phyloP scores from a whole-genome alignment of 2,888 invertebrate species.

The Pherbina coryleti region DNA sequence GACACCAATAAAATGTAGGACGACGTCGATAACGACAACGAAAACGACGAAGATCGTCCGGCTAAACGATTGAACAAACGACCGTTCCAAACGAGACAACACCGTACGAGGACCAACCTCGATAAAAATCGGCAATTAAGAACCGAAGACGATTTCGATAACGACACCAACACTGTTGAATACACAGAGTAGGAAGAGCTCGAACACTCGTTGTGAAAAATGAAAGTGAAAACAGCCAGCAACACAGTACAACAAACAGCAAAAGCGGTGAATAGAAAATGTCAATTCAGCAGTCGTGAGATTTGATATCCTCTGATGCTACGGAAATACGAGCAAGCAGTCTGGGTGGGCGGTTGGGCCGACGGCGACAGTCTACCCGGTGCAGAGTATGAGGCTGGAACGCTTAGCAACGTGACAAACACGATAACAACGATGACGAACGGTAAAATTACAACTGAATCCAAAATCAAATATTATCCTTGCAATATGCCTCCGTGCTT shows the following conservation, averaged over 20 bases:
- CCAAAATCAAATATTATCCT: constrained; percentile 70
- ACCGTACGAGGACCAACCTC: constrained; percentile 37
- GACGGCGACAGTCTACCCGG: background rate
- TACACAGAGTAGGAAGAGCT: constrained; percentile 47
- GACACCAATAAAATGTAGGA: constrained; percentile 5
- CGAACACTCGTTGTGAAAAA: constrained; percentile 54
- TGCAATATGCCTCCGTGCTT: constrained; percentile 67
- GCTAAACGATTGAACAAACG: constrained; percentile 31
- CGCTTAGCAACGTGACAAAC: constrained; percentile 64
- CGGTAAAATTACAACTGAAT: constrained; percentile 71
- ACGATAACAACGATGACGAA: constrained; percentile 65
- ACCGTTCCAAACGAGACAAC: background rate
- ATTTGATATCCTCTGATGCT: constrained; percentile 1
- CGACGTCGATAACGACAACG: constrained; percentile 11
- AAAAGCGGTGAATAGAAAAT: background rate
- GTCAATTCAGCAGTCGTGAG: background rate
- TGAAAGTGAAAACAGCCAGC: constrained; percentile 60
- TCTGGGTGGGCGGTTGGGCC: background rate
- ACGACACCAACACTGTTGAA: constrained; percentile 31
- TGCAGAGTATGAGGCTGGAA: constrained; percentile 44
- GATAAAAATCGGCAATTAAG: constrained; percentile 49
- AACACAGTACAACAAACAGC: constrained; percentile 34
- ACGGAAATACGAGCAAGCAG: background rate
- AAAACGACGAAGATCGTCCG: constrained; percentile 29
- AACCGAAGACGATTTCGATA: constrained; percentile 44